Evolutionary conservation across 2,113 vertebrate species (phyloP).

Genomic region (Perca fluviatilis): DNA sequence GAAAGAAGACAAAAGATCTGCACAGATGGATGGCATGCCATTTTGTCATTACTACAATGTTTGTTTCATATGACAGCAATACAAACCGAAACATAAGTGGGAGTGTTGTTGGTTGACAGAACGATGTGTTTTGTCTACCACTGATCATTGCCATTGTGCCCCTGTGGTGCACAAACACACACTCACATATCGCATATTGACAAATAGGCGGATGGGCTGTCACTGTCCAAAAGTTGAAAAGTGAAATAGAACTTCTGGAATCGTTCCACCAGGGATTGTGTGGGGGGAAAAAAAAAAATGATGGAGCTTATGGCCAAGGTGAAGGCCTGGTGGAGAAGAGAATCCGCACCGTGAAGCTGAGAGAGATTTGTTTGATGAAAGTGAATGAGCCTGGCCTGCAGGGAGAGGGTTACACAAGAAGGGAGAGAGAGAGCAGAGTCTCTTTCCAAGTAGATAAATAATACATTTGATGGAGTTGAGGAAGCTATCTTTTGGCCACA

Average conservation of each 20-base stretch:
- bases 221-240: conserved; percentile 30
- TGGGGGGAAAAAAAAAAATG: background rate
- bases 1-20: background rate
- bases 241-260: conserved; percentile 32
- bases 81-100: conserved; percentile 42
- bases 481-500: conserved; percentile 44
- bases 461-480: conserved; percentile 67
- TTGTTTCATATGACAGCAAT: conserved; percentile 42
- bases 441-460: conserved; percentile 68
- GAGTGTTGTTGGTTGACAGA: conserved; percentile 36
- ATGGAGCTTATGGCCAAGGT: conserved; percentile 19
- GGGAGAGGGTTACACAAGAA: conserved; percentile 33
- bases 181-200: conserved; percentile 7
- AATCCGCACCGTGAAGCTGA: conserved; percentile 2
- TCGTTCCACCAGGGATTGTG: conserved; percentile 28
- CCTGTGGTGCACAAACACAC: conserved; percentile 6
- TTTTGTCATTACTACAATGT: conserved; percentile 24
- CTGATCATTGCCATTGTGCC: background rate
- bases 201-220: background rate
- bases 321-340: conserved; percentile 24
- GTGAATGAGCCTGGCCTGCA: conserved; percentile 36
- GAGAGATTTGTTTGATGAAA: conserved; percentile 60
- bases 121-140: conserved; percentile 15
- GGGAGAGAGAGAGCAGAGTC: conserved; percentile 25
- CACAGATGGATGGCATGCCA: conserved; percentile 14